phyloP scores from a whole-genome alignment of 2,797 vertebrate species.

The Ctenochaetus hawaiiensis region DNA sequence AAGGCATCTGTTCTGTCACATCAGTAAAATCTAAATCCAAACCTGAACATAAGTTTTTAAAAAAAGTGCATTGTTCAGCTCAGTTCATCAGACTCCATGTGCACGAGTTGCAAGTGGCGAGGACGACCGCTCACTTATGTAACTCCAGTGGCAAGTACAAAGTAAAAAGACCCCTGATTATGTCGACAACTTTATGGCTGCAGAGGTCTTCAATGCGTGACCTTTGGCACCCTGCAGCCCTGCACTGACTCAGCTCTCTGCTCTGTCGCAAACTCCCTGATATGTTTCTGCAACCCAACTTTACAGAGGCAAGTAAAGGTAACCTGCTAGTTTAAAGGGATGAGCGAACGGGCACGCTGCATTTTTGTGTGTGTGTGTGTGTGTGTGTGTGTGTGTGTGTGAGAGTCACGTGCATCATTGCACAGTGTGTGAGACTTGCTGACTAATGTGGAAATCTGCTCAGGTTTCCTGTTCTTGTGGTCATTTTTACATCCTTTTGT shows the following conservation, averaged over 20 bases:
- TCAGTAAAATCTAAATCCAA: not conserved
- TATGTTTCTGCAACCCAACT: not conserved
- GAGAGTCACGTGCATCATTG: conserved; percentile 8
- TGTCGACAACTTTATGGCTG: conserved; percentile 54
- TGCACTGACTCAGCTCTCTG: conserved; percentile 32
- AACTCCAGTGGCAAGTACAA: conserved; percentile 53
- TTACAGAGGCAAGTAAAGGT: not conserved
- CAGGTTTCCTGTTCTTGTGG: conserved; percentile 74
- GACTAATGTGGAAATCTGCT: conserved; percentile 76
- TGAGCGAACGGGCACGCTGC: not conserved
- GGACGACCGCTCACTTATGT: conserved; percentile 20
- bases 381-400: conserved; percentile 35
- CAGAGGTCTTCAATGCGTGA: conserved; percentile 29
- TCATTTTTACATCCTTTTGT: conserved; percentile 55
- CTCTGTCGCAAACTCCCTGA: not conserved
- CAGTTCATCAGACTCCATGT: conserved; percentile 18
- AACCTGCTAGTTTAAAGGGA: not conserved
- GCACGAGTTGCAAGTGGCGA: not conserved
- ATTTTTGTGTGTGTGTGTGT: conserved; percentile 13
- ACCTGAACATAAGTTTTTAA: not conserved
- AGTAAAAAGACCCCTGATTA: conserved; percentile 19
- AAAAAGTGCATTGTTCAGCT: not conserved
- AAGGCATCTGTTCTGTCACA: not conserved
- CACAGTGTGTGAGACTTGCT: conserved; percentile 64
- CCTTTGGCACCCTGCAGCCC: conserved; percentile 36